Evolutionary conservation across 2,113 vertebrate genomes (phyloP).

Genomic region (Calyptommatus sinebrachiatus): DNA sequence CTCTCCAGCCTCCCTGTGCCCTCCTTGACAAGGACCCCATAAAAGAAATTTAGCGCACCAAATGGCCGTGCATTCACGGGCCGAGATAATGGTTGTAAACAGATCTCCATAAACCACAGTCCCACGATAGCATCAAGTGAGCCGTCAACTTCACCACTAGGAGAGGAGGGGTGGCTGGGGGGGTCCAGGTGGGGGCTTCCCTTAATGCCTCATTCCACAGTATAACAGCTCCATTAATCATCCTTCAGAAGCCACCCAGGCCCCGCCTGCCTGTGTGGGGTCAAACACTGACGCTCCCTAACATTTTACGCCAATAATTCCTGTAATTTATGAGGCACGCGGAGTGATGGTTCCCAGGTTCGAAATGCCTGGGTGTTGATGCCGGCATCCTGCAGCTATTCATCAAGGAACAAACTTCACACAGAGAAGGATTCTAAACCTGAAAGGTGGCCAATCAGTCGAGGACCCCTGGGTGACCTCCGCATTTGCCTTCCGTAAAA

Average conservation of each 20-base stretch:
- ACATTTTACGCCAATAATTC: not conserved
- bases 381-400: not conserved
- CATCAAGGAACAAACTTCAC: not conserved
- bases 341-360: not conserved
- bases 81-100: not conserved
- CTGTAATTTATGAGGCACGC: not conserved
- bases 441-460: not conserved
- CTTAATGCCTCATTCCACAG: accelerated
- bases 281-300: not conserved
- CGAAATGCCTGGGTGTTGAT: not conserved
- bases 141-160: not conserved
- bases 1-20: not conserved
- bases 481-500: too few species aligned
- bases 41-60: not conserved
- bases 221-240: not conserved
- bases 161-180: not conserved
- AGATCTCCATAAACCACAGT: not conserved
- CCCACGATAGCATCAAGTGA: not conserved
- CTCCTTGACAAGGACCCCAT: not conserved
- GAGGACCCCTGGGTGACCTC: too few species aligned
- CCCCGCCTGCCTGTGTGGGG: not conserved
- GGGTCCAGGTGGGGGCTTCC: not conserved
- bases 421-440: too few species aligned
- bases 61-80: not conserved
- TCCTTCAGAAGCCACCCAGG: not conserved